Base-by-base conservation (phyloP, 2,797 vertebrate species). In the Tinamus major region DNA sequence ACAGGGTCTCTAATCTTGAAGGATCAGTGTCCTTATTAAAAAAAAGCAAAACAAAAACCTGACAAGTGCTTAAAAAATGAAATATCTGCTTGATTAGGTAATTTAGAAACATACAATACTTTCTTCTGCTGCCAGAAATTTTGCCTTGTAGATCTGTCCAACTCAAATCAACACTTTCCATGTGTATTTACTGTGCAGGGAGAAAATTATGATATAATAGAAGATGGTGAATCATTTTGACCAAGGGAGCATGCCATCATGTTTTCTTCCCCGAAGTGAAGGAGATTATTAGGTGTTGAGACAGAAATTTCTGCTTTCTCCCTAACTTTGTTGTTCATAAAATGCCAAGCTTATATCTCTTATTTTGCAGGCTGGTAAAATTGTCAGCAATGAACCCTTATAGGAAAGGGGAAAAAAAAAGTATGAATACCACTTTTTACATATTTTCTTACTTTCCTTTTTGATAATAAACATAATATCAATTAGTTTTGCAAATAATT, bases 21-120 rank as follows among this genome's bases (percentile, higher is more conserved):
- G 93, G 95, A 96, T 94, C 91, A 92, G 91, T 87, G 89, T 90
- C 91, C 77, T 95, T 83, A 96, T 62, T 94, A 75, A 86, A 87
- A 95, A 97, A 79, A 83, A 85, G 83, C 90, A 95, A 94, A 95
- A 90, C 76, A 87, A 94, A 95, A 94, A 92, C 78, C 92, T 95
- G 79, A 95, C 67, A 96, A 93, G 85, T 75, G 21, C 92, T 96
- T 96, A 91, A 96, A 95, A 96, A 96, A 95, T 95, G 88, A 84
- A 96, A 95, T 96, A 97, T 88, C 90, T 97, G 87, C 62, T 96
- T 97, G 96, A 97, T 96, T 96, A 97, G 95, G 93, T 97, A 95
- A 96, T 96, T 96, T 92, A 97, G 92, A 97, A 95, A 90, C 85
- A 96, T 62, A 94, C 94, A 96, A 94, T 85, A 94, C 79, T 95